phyloP scores from a whole-genome alignment of 2,113 vertebrate genomes.

The Myrmecophaga tridactyla region DNA sequence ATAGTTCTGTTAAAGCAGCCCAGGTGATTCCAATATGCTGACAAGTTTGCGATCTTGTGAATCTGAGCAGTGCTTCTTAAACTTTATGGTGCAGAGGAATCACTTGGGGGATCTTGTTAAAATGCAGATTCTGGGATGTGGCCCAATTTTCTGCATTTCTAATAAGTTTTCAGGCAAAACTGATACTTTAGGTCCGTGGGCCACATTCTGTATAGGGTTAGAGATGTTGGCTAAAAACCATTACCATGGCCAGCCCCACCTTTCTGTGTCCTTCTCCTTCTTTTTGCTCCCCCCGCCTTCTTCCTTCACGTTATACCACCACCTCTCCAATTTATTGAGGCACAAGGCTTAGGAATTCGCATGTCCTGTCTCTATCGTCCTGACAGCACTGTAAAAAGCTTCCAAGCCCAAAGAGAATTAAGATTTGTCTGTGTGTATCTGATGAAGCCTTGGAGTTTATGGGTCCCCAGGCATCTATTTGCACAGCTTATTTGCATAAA shows the following conservation, averaged over 20 bases:
- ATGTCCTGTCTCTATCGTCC: neutral
- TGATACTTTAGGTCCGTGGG: too few relatives aligned
- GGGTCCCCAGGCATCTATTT: slow-evolving; percentile 7
- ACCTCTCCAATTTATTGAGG: neutral
- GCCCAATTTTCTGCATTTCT: neutral
- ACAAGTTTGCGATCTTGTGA: neutral
- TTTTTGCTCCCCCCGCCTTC: neutral
- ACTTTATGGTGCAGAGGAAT: neutral
- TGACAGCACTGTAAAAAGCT: neutral
- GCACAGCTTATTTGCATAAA: slow-evolving; percentile 31
- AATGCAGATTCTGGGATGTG: neutral
- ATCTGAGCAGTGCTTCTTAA: neutral
- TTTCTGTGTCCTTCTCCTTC: neutral
- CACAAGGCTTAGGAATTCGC: neutral
- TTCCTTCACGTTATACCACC: neutral
- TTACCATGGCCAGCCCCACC: too few relatives aligned
- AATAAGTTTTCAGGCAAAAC: neutral
- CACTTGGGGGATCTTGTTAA: neutral
- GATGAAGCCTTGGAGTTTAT: neutral
- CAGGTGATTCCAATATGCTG: neutral
- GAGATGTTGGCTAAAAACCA: neutral
- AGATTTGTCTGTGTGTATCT: neutral
- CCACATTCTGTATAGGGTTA: rapidly evolving
- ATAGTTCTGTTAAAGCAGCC: neutral
- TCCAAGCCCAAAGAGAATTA: slow-evolving; percentile 16